Base-by-base conservation (phyloP, 2,113 vertebrate species). In the Corynorhinus townsendii region DNA sequence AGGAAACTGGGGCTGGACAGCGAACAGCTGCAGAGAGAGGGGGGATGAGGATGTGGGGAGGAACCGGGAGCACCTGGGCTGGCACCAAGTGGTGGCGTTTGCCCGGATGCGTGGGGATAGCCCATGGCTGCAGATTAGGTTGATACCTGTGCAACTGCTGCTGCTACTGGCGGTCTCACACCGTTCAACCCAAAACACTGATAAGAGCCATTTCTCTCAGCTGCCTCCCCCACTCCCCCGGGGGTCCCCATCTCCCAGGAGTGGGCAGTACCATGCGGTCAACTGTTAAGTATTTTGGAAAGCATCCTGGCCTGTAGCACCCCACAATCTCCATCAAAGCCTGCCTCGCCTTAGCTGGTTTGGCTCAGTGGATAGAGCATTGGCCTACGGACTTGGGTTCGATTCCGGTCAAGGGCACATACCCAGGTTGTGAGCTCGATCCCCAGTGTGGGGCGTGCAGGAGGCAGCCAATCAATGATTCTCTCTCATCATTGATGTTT, bases 1-100 rank as follows among this genome's bases (percentile, higher is more conserved):
- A 97, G 90, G 97, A 93, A 7, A 97, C 93, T 4, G 99, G 99
- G 35, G 96, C 98, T 1, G 99, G 98, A 85, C 99, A 99, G 89
- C 98, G 85, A 15, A 99, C 54, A 1, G 97, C 99, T 99, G 95
- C 40, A 68, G 38, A 79, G 28, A 43, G 56, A 64, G 26, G 24
- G 15, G 17, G 69, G 7, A n/a, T 5, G 47, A 19, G 20, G 14
- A 20, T 16, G 6, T 5, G 30, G 33, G 14, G 3, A 28, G 11
- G 12, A 35, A 15, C 8, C 52, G 68, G 7, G 5, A 2, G 77
- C 17, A 3, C 14, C 14, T 35, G 33, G 24, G n/a, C 73, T 79
- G 26, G 24, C 10, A 7, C 8, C 2, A 0, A n/a, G 45, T 4
- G 5, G 62, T 47, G 30, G 9, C 1, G 1, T 6, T 28, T 43